Evolutionary conservation across 1,140 invertebrate species (phyloP).

Genomic region (Paracyclopina nana): DNA sequence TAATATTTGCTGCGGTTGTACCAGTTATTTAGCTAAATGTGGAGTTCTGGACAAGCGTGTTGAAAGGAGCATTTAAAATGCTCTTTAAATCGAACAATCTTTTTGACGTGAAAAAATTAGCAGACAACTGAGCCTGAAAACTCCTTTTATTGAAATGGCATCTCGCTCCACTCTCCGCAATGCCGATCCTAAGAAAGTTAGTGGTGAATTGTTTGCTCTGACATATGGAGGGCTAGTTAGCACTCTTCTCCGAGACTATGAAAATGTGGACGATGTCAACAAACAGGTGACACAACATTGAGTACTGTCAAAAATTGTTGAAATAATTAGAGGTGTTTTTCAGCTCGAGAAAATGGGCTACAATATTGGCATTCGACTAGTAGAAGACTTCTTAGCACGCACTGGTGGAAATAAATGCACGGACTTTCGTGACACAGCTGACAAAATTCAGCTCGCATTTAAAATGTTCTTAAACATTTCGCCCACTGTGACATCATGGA

Average conservation of each 20-base stretch:
- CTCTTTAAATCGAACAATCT: no score
- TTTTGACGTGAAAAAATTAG: no score
- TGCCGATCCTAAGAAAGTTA: constrained; percentile 39
- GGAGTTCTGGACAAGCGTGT: no score
- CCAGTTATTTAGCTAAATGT: no score
- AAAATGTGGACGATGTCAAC: constrained; percentile 90
- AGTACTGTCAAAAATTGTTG: no score
- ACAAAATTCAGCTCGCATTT: constrained; percentile 38
- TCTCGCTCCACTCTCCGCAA: no score
- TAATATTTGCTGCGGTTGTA: no score
- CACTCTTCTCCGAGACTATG: constrained; percentile 90
- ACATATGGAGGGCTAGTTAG: constrained; percentile 94
- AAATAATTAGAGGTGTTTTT: no score
- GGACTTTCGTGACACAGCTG: constrained; percentile 41
- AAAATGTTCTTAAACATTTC: constrained; percentile 79
- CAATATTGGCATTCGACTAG: constrained; percentile 90
- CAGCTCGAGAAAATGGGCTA: constrained; percentile 83
- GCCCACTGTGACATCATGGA: constrained; percentile 12
- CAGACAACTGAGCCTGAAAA: no score
- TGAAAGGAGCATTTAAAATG: no score
- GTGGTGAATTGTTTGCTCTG: constrained; percentile 86
- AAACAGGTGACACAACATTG: no score
- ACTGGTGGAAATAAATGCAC: constrained; percentile 72
- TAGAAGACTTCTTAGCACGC: constrained; percentile 91
- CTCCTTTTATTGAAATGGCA: no score